Evolutionary conservation across 1,140 invertebrate genomes (phyloP), one percentile per base, ranked within the genome.

Genomic region (Solenopsis invicta): DNA sequence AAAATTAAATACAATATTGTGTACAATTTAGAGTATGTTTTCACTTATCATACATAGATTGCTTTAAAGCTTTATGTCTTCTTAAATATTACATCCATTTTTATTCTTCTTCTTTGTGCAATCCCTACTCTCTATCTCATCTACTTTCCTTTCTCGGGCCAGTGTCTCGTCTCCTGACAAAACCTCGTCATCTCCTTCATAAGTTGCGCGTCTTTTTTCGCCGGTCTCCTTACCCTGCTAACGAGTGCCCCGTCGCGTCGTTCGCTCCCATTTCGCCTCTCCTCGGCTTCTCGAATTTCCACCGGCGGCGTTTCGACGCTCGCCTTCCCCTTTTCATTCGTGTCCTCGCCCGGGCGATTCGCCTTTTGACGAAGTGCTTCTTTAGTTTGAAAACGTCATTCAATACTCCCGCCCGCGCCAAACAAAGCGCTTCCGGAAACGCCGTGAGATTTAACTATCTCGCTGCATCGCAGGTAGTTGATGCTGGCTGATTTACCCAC

Each of bases 301-400:
- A 81, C 71, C 87, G 71, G 56, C 88, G 89, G 71, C 88, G 77
- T 90, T 88, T 88, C 87, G 82, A 82, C 78, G 77, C 88, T 92
- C 90, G 87, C 85, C 86, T 90, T 89, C 77, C 87, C 75, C 77
- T 88, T 91, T 93, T 94, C 92, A 93, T 91, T 91, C 90, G 90
- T 87, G 88, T 93, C 91, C 93, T 92, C 74, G 74, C 81, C 29
- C 87, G 75, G 88, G 87, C 90, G 92, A 94, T 92, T 95, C 94
- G 94, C 93, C 94, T 95, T 94, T 95, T 95, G 94, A 95, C 94
- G 93, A 94, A 94, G 90, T 95, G 94, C 94, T 95, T 95, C 94
- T 94, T 95, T 94, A 91, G 93, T 94, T 94, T 94, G 91, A 93
- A 94, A 84, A 93, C 92, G 89, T 93, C 92, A 94, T 94, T 94